Evolutionary conservation across 2,888 invertebrate genomes (phyloP), one percentile per base, ranked within the genome.

Genomic region (Hypolimnas misippus): DNA sequence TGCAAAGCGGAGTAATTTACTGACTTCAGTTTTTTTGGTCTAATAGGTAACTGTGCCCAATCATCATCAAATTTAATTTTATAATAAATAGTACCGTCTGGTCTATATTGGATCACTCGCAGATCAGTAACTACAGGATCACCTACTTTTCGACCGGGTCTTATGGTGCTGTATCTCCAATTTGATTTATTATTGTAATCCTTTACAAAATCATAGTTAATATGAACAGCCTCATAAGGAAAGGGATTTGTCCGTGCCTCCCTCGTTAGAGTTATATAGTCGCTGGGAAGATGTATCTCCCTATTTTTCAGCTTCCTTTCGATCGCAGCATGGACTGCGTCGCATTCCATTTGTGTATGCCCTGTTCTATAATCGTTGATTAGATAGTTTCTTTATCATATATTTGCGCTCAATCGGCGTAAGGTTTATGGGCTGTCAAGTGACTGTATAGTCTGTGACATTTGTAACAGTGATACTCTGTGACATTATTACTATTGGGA

Each of bases 221-320:
- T 42, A 14, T 35, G 58, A 40, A 59, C 29, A 29, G 65, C 70
- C 51, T 67, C 63, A 60, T 72, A 73, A 38, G 74, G 73, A 55
- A 50, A 63, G 19, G 71, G 70, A 16, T 54, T 66, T 14, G 8
- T 42, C 64, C 72, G 65, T 6, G 71, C 69, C 63, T 72, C 70
- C 53, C 62, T 70, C 33, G 72, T 68, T n/a, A 75, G 61, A 21
- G 60, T 42, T 2, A 70, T 56, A 66, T 76, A 77, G 35, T 76
- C 73, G 17, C 53, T 38, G 16, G 75, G 77, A 6, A 69, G 29
- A 51, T 65, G 64, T 52, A 75, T 73, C 59, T 72, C 70, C 19
- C 69, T 67, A 21, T 75, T 69, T 66, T 74, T 74, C 16, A 77
- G 44, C 31, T 72, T 75, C 50, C 71, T 70, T 67, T 83, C 82